Percentiles rank a stretch among this genome's conserved stretches.
Evolutionary conservation across 2,888 invertebrate species (phyloP).

Genomic region (Aplocera efformata): DNA sequence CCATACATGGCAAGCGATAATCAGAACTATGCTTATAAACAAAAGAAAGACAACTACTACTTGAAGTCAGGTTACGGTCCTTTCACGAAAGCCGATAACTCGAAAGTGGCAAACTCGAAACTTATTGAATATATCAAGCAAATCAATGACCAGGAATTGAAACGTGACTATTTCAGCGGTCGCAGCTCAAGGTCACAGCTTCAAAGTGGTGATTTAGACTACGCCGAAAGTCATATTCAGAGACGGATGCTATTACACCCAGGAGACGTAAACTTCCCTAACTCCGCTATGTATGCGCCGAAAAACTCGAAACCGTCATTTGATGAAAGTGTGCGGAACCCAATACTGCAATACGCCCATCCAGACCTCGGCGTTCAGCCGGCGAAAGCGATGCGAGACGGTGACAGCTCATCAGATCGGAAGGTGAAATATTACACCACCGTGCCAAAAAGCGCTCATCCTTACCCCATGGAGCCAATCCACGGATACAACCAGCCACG

Average conservation of each 20-base stretch:
- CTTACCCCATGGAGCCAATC: constrained; percentile 77
- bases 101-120: constrained; percentile 79
- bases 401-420: constrained; percentile 53
- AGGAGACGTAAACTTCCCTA: constrained; percentile 83
- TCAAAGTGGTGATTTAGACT: constrained; percentile 65
- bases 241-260: constrained; percentile 86
- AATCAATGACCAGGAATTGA: constrained; percentile 83
- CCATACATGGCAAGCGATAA: constrained; percentile 61
- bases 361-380: constrained; percentile 89
- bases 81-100: constrained; percentile 83
- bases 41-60: constrained; percentile 67
- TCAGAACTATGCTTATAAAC: constrained; percentile 57
- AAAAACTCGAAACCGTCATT: constrained; percentile 82
- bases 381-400: constrained; percentile 80
- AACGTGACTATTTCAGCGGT: constrained; percentile 81
- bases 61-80: constrained; percentile 79
- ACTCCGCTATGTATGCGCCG: constrained; percentile 83
- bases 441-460: constrained; percentile 79
- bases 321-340: constrained; percentile 86
- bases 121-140: constrained; percentile 84
- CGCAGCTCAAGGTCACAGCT: constrained; percentile 69
- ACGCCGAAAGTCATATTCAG: constrained; percentile 82
- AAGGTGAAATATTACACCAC: constrained; percentile 75
- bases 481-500: constrained; percentile 66
- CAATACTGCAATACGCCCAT: constrained; percentile 89